Percentiles rank a stretch among this genome's conserved stretches.
Evolutionary conservation across 2,113 vertebrate genomes (phyloP).

Genomic region (Cephalopholis sonnerati): DNA sequence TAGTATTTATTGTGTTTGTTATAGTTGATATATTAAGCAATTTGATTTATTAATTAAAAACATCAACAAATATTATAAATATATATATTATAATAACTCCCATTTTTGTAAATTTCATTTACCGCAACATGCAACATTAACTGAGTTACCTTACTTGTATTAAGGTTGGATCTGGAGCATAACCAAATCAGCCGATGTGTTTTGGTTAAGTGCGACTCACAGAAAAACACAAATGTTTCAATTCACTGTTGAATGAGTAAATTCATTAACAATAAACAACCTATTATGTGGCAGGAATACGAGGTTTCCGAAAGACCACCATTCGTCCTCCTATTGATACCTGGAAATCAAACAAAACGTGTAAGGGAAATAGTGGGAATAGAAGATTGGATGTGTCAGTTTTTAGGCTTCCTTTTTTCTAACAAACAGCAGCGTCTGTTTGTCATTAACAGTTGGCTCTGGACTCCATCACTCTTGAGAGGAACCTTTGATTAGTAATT

Average conservation of each 20-base stretch:
- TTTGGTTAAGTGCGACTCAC: not conserved
- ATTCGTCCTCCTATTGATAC: not conserved
- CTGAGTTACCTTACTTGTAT: not conserved
- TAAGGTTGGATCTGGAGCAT: not conserved
- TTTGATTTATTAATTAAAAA: no score
- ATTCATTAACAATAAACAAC: not conserved
- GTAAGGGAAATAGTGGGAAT: not conserved
- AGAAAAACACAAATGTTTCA: not conserved
- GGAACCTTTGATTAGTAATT: constrained; percentile 11
- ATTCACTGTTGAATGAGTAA: not conserved
- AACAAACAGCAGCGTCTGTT: constrained; percentile 9
- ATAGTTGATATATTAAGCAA: no score
- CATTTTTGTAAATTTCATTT: not conserved
- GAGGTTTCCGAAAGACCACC: not conserved
- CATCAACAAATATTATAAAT: no score
- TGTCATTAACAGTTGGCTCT: constrained; percentile 23
- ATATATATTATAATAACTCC: no score
- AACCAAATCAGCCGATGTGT: not conserved
- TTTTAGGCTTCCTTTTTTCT: not conserved
- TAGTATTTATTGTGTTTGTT: not conserved
- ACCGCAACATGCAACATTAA: not conserved
- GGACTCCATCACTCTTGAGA: not conserved
- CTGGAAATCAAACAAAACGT: not conserved
- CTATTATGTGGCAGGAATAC: not conserved
- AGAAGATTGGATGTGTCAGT: not conserved